These are phyloP conservation scores for Myocastor coypus DNA, from an alignment of 2,113 vertebrate genomes.

Conservation along the genomic window DNA sequence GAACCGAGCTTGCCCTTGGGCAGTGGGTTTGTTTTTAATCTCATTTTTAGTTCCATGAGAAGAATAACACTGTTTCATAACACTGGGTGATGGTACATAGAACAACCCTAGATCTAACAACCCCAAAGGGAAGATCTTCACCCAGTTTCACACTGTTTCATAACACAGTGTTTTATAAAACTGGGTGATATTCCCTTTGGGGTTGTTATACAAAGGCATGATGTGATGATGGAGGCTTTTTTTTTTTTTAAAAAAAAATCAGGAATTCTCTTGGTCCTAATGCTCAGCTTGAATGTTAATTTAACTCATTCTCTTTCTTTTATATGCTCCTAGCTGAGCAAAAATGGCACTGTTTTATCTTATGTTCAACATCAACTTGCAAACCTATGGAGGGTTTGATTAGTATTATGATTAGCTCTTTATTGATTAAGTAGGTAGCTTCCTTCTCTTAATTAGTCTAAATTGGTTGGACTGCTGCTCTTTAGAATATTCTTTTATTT, in stretches of 20 bases:
- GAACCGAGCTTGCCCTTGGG: not conserved
- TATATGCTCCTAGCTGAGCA: slow-evolving; percentile 66
- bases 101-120: not conserved
- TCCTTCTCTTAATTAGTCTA: not conserved
- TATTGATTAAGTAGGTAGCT: slow-evolving; percentile 38
- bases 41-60: slow-evolving; percentile 42
- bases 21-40: not conserved
- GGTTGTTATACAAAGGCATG: slow-evolving; percentile 39
- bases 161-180: not conserved
- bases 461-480: not conserved
- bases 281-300: slow-evolving; percentile 70
- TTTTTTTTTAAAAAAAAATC: slow-evolving; percentile 42
- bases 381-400: slow-evolving; percentile 42
- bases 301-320: slow-evolving; percentile 73
- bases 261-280: slow-evolving; percentile 62
- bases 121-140: slow-evolving; percentile 1
- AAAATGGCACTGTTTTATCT: slow-evolving; percentile 47
- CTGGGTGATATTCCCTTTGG: slow-evolving; percentile 50
- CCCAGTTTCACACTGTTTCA: not conserved
- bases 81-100: slow-evolving; percentile 28
- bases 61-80: not conserved
- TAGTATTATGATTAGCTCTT: slow-evolving; percentile 54
- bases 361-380: slow-evolving; percentile 56
- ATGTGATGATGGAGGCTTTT: not conserved
- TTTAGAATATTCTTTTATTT: slow-evolving; percentile 58